Base-by-base conservation (phyloP, 2,888 invertebrate species). In the Eudasyphora cyanicolor region DNA sequence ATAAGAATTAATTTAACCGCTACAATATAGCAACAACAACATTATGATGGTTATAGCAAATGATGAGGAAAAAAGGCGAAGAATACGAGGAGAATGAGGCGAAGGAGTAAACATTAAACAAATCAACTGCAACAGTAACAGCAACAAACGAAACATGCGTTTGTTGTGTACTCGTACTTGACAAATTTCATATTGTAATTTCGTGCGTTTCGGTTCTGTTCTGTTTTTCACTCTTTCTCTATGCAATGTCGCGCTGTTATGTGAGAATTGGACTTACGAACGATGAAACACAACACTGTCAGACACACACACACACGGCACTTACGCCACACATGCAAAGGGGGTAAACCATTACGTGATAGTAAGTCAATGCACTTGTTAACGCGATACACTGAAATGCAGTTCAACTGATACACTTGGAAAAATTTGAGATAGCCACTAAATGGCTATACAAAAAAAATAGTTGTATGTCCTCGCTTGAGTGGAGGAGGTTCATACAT, bases 1-100 rank as follows among this genome's bases (percentile, higher is more conserved):
- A 79, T 74, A 76, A 32, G 69, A 74, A 74, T 79, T 74, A 74
- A 82, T 76, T 83, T 83, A 83, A 83, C 79, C 82, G 82, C 82
- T 83, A 83, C 79, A 75, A 57, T 24, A 75, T 64, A 77, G 51
- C 19, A 70, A 79, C 67, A 51, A 67, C 60, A 57, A 45, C 29
- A n/a, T n/a, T n/a, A n/a, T n/a, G n/a, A n/a, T n/a, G n/a, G n/a
- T n/a, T n/a, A n/a, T n/a, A 14, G 49, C 51, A 32, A 49, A 35
- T n/a, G n/a, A 14, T 32, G 14, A 64, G 51, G 60, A 60, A 32
- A 24, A 74, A n/a, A 71, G 78, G 54, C 54, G 49, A 70, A 51
- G 24, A 45, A 64, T 62, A 17, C 54, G 17, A 54, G 19, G 21
- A 21, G 54, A 12, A 54, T 2, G 29, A 29, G 60, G n/a, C 4